Conservation (phyloP, 2,113 vertebrate species). For the Chlamydotis undulata region DNA sequence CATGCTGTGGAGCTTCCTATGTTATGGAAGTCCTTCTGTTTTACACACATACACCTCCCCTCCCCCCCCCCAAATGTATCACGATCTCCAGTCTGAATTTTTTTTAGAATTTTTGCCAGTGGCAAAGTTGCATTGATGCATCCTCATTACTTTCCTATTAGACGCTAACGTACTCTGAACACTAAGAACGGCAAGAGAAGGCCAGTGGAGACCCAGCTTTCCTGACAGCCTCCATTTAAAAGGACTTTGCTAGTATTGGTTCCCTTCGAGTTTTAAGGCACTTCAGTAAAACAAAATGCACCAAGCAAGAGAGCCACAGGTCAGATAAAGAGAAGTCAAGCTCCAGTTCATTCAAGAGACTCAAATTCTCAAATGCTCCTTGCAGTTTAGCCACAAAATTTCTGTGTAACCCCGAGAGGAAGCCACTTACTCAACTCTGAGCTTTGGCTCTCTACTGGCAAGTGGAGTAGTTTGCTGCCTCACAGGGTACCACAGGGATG, state of each 20-base stretch:
- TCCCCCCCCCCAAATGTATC: background rate
- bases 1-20: background rate
- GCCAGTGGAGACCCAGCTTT: background rate
- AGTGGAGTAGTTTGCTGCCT: background rate
- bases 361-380: background rate
- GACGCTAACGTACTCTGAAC: background rate
- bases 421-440: background rate
- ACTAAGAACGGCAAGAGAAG: background rate
- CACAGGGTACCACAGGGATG: background rate
- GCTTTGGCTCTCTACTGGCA: background rate
- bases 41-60: background rate
- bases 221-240: background rate
- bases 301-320: background rate
- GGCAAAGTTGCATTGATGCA: background rate
- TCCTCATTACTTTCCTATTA: background rate
- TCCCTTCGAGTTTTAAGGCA: background rate
- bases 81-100: background rate
- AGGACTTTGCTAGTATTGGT: background rate
- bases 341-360: background rate
- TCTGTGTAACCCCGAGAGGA: background rate
- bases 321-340: background rate
- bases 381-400: background rate
- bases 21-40: background rate
- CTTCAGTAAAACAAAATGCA: background rate
- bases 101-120: background rate